Conservation (phyloP, 2,113 vertebrate species). For the Etheostoma cragini region DNA sequence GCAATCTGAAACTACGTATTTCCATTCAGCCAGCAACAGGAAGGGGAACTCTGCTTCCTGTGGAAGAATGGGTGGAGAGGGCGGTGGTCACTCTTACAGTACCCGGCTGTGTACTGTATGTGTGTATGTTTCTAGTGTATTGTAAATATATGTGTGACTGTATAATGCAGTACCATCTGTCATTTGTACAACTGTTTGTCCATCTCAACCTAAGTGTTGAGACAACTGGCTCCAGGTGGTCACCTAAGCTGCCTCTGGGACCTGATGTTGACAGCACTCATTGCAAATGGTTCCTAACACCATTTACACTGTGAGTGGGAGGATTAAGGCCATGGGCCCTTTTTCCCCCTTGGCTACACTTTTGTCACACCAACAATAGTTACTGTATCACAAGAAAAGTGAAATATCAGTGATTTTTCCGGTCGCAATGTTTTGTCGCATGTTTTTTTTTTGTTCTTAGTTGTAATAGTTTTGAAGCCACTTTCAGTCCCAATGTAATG, state of each 20-base stretch:
- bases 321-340: conserved; percentile 15
- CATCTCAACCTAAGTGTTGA: conserved; percentile 35
- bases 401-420: neutral
- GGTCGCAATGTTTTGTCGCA: neutral
- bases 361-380: conserved; percentile 8
- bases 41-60: conserved; percentile 78
- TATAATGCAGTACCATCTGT: conserved; percentile 22
- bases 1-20: conserved; percentile 46
- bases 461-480: neutral
- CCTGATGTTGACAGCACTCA: conserved; percentile 17
- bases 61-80: conserved; percentile 74
- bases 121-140: conserved; percentile 6
- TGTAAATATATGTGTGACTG: conserved; percentile 26
- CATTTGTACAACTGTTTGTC: conserved; percentile 38
- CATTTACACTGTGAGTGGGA: conserved; percentile 23
- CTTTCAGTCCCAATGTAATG: neutral
- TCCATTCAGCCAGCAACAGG: conserved; percentile 70
- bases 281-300: conserved; percentile 4
- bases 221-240: conserved; percentile 38
- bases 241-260: neutral
- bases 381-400: neutral
- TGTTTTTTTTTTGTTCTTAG: neutral
- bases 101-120: conserved; percentile 23
- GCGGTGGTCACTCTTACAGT: conserved; percentile 42
- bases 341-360: conserved; percentile 8